phyloP scores from a whole-genome alignment of 2,888 invertebrate genomes.

The Phengaris arion region DNA sequence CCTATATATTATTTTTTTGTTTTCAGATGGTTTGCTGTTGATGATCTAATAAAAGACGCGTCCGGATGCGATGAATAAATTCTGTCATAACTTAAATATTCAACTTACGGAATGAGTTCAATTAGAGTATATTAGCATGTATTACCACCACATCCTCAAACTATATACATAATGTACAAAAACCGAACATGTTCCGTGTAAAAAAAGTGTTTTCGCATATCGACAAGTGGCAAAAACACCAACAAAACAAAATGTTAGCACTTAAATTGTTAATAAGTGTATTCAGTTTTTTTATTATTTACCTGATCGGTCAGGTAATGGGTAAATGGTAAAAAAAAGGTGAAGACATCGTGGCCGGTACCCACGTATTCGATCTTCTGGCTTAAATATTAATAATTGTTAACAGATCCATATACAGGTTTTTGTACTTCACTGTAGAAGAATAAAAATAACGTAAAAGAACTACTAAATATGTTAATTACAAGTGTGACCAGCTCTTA shows the following conservation, averaged over 20 bases:
- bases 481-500: no score
- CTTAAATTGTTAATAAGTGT: not conserved
- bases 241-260: not conserved
- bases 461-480: no score
- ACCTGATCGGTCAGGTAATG: not conserved
- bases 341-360: not conserved
- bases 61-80: not conserved
- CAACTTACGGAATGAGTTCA: not conserved
- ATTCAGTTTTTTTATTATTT: not conserved
- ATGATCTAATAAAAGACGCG: not conserved
- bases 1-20: no score
- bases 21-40: not conserved
- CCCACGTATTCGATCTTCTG: no score
- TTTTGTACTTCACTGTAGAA: not conserved
- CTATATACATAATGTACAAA: not conserved
- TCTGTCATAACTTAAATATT: not conserved
- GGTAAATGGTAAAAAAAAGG: not conserved
- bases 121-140: conserved; percentile 5
- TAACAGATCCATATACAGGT: not conserved
- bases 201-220: not conserved
- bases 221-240: not conserved
- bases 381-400: not conserved
- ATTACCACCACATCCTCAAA: not conserved
- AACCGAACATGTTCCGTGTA: not conserved
- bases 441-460: not conserved